A percentile compares a stretch with the other conserved stretches of the same genome.
Conservation (phyloP, 1,140 invertebrate genomes). For the Lepidurus arcticus region DNA sequence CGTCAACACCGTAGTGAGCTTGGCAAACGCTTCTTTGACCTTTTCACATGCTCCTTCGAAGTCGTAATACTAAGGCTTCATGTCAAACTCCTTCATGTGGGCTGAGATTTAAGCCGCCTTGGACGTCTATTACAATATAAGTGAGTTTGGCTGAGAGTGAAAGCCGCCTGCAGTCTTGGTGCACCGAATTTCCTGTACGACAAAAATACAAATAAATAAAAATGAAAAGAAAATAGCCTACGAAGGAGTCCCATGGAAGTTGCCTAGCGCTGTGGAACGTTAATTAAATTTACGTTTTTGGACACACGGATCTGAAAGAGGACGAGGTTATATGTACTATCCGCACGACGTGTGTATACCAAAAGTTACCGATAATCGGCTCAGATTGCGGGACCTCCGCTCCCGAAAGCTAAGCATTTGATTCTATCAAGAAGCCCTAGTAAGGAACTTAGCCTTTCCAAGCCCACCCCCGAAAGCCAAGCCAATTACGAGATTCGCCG, state of each 20-base stretch:
- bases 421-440: constrained; percentile 19
- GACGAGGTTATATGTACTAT: neutral
- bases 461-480: neutral
- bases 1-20: constrained; percentile 27
- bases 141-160: neutral
- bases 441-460: constrained; percentile 8
- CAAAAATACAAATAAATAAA: no score
- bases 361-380: neutral
- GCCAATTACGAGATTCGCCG: constrained; percentile 20
- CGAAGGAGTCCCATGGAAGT: neutral
- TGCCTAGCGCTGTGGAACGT: neutral
- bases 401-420: constrained; percentile 15
- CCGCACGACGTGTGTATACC: neutral
- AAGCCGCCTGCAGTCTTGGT: no score
- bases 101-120: constrained; percentile 18
- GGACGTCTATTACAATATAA: neutral
- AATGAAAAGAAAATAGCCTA: neutral
- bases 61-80: constrained; percentile 10
- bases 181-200: no score
- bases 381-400: constrained; percentile 20
- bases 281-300: neutral
- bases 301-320: neutral
- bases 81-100: constrained; percentile 19
- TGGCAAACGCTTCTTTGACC: neutral
- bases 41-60: neutral